phyloP scores from a whole-genome alignment of 2,113 vertebrate genomes.

The Brachionichthys hirsutus region DNA sequence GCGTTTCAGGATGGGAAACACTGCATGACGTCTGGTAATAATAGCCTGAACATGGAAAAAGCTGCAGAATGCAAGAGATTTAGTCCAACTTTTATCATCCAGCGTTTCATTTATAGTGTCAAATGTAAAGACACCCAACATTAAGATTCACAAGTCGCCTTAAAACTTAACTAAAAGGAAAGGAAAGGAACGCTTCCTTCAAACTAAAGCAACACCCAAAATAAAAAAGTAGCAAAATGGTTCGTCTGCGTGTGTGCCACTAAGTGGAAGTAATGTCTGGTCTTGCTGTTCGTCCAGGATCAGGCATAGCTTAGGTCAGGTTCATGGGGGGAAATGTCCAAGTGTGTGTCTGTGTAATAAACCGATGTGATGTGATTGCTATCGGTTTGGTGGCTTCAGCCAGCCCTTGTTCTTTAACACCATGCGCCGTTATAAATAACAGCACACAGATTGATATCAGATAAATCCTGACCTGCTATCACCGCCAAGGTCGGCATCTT shows the following conservation, averaged over 20 bases:
- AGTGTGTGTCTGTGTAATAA: not conserved
- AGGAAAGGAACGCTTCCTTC: not conserved
- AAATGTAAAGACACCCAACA: too few species aligned
- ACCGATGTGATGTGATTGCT: not conserved
- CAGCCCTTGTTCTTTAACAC: constrained; percentile 13
- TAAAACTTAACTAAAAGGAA: not conserved
- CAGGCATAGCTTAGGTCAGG: constrained; percentile 1
- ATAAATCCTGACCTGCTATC: not conserved
- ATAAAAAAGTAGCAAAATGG: constrained; percentile 1
- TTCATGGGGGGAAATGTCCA: constrained; percentile 29
- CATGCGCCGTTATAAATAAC: not conserved
- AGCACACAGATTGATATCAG: constrained; percentile 1
- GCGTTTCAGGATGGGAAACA: constrained; percentile 30
- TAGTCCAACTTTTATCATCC: not conserved
- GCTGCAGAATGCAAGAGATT: not conserved
- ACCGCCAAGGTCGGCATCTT: constrained; percentile 16
- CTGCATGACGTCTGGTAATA: constrained; percentile 14
- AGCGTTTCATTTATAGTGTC: not conserved
- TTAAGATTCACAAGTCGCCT: not conserved
- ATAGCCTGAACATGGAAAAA: constrained; percentile 7
- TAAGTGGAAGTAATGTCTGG: constrained; percentile 25
- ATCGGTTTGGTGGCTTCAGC: not conserved
- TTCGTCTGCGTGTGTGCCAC: constrained; percentile 7
- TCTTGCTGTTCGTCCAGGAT: constrained; percentile 5
- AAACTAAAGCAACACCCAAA: not conserved